These are phyloP conservation scores for Sarcophaga peregrina DNA, from an alignment of 1,140 invertebrate genomes.

Conservation along the genomic window DNA sequence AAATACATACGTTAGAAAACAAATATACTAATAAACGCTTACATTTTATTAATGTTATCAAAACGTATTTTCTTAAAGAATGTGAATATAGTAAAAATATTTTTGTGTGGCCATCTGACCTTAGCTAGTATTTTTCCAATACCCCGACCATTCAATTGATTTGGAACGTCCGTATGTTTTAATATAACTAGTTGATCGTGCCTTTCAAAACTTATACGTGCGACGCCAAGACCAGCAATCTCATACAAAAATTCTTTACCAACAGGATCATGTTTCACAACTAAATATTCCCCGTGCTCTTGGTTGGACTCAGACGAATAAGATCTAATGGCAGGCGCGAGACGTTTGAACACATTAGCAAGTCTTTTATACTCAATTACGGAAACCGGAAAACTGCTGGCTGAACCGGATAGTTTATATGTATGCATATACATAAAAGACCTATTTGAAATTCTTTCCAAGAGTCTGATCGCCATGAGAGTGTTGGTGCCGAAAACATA, in stretches of 20 bases:
- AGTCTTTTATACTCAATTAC: too few relatives aligned
- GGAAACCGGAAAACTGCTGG: too few relatives aligned
- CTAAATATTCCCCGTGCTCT: not conserved
- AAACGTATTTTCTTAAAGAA: not conserved
- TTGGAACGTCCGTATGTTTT: conserved; percentile 72
- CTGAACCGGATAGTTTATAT: too few relatives aligned
- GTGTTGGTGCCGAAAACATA: too few relatives aligned
- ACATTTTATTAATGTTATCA: not conserved
- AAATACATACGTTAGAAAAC: not conserved
- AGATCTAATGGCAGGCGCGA: too few relatives aligned
- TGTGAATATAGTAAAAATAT: not conserved
- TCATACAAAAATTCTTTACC: not conserved
- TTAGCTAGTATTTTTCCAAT: conserved; percentile 74
- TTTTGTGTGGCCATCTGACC: conserved; percentile 53
- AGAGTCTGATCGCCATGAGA: too few relatives aligned
- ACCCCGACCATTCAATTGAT: conserved; percentile 72
- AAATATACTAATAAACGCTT: conserved; percentile 24
- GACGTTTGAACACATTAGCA: too few relatives aligned
- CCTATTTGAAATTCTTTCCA: too few relatives aligned
- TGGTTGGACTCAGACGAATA: not conserved
- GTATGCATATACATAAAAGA: too few relatives aligned
- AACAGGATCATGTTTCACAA: not conserved
- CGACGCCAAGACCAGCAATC: conserved; percentile 51
- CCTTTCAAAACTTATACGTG: conserved; percentile 68
- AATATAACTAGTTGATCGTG: conserved; percentile 69